phyloP scores from a whole-genome alignment of 2,797 vertebrate genomes.

The Erithacus rubecula region DNA sequence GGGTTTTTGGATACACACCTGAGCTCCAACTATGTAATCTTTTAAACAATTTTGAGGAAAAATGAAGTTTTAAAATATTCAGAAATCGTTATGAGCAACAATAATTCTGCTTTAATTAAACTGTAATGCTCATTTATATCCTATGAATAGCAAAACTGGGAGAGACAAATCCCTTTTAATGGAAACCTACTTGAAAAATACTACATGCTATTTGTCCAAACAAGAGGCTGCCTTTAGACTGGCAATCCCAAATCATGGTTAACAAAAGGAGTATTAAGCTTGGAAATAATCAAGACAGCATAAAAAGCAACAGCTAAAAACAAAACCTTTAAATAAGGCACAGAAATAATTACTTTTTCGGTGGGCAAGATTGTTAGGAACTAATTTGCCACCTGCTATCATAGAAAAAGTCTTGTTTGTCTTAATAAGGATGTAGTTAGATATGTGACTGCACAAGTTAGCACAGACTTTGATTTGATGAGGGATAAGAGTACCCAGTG shows the following conservation, averaged over 20 bases:
- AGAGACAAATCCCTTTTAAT: neutral
- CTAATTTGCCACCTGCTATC: conserved; percentile 31
- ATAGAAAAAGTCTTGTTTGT: neutral
- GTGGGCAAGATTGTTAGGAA: neutral
- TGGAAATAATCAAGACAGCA: neutral
- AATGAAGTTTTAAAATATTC: neutral
- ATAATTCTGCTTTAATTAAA: neutral
- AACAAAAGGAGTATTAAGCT: neutral
- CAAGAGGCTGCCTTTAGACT: neutral
- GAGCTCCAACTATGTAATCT: neutral
- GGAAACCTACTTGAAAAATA: neutral
- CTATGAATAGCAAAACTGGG: neutral
- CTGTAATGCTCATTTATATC: neutral
- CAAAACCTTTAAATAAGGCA: neutral
- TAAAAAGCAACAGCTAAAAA: conserved; percentile 7
- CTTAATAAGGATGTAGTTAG: neutral
- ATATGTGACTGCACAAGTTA: neutral
- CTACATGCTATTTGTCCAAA: neutral
- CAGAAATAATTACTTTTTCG: neutral
- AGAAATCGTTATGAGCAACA: neutral
- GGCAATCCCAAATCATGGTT: neutral
- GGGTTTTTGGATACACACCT: neutral
- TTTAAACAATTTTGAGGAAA: neutral
- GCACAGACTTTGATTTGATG: neutral
- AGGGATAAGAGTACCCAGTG: neutral